Evolutionary conservation across 2,888 invertebrate species (phyloP).

Genomic region (Mystacides longicornis): DNA sequence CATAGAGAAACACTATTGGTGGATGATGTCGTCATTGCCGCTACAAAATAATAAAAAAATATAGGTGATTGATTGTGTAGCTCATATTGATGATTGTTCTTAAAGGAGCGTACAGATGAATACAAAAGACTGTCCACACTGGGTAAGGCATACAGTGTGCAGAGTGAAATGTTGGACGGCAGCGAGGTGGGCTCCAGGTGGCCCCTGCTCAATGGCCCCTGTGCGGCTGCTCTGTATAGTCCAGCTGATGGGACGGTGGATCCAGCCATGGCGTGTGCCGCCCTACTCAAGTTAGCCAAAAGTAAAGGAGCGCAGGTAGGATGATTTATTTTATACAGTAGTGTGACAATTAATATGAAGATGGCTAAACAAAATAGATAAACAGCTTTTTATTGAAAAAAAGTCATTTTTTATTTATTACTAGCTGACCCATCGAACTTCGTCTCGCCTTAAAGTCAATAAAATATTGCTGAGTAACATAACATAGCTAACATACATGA

Average conservation of each 20-base stretch:
- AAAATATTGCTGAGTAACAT: not conserved
- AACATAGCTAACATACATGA: too few species aligned
- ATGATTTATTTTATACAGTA: not conserved
- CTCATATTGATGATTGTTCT: too few species aligned
- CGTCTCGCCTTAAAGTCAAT: too few species aligned
- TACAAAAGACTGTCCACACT: slow-evolving; percentile 72
- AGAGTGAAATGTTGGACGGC: slow-evolving; percentile 64
- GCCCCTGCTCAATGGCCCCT: slow-evolving; percentile 68
- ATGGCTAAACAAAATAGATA: not conserved
- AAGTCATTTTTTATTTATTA: too few species aligned
- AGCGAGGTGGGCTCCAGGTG: slow-evolving; percentile 68
- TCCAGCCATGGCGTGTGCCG: slow-evolving; percentile 71
- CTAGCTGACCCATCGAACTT: too few species aligned
- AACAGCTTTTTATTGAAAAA: too few species aligned
- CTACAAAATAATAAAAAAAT: too few species aligned
- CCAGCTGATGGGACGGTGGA: slow-evolving; percentile 81
- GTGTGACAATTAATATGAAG: not conserved
- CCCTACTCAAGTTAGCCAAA: slow-evolving; percentile 65
- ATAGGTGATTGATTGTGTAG: too few species aligned
- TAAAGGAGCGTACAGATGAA: slow-evolving; percentile 70
- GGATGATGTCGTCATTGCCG: too few species aligned
- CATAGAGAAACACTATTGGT: too few species aligned
- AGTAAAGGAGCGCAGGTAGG: slow-evolving; percentile 63
- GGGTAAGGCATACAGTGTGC: slow-evolving; percentile 72
- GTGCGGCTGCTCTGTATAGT: slow-evolving; percentile 70